These are phyloP conservation scores for Iguana delicatissima DNA, from an alignment of 2,797 vertebrate species.

Conservation along the genomic window DNA sequence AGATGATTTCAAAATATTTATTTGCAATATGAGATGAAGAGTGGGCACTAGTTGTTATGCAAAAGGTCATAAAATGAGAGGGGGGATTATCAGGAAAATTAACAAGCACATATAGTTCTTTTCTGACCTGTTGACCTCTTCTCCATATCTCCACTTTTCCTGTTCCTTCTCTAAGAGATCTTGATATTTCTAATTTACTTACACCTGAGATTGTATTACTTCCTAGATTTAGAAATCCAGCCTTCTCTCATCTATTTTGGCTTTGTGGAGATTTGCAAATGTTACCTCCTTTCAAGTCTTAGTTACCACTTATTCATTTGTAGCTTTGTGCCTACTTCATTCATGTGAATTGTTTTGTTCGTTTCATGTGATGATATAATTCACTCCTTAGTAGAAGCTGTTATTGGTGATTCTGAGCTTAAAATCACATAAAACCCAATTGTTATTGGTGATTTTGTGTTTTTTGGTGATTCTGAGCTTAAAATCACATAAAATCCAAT, in stretches of 20 bases:
- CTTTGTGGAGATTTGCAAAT: background rate
- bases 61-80: background rate
- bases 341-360: too few relatives aligned
- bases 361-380: too few relatives aligned
- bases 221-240: background rate
- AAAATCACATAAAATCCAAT: too few relatives aligned
- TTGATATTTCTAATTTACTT: background rate
- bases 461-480: too few relatives aligned
- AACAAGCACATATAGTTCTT: too few relatives aligned
- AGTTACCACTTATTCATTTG: too few relatives aligned
- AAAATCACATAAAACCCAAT: too few relatives aligned
- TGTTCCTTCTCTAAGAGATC: background rate
- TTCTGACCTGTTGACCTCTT: background rate
- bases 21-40: background rate
- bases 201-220: background rate
- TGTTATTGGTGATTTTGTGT: too few relatives aligned
- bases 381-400: too few relatives aligned
- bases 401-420: too few relatives aligned
- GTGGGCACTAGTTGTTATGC: background rate
- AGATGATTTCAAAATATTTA: background rate
- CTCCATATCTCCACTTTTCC: background rate
- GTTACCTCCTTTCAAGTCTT: background rate
- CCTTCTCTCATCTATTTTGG: background rate
- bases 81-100: background rate
- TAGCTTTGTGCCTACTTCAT: too few relatives aligned